Conservation (phyloP, 2,113 vertebrate genomes). For the rat (Rattus norvegicus) region GRCr8 NC_086026.1:12602001-12602500, state of each 20-base stretch:
- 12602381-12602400: slow-evolving; percentile 90
- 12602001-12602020: neutral
- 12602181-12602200: neutral
- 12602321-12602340: slow-evolving; percentile 95
- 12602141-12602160: neutral
- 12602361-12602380: slow-evolving; percentile 96
- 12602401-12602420: slow-evolving; percentile 78
- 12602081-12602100: neutral
- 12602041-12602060: slow-evolving; percentile 24
- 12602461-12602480: neutral
- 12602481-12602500: slow-evolving; percentile 13
- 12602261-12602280: slow-evolving; percentile 93
- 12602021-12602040: slow-evolving; percentile 12
- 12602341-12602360: slow-evolving; percentile 92
- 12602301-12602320: slow-evolving; percentile 92
- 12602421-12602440: slow-evolving; percentile 29
- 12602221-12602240: slow-evolving; percentile 15
- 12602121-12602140: neutral
- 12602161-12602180: neutral
- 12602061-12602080: neutral
- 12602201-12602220: neutral
- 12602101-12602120: neutral
- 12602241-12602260: slow-evolving; percentile 94
- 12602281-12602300: slow-evolving; percentile 92
- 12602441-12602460: neutral